A percentile compares a stretch with the other conserved stretches of the same genome.
Conservation (phyloP, 2,888 invertebrate genomes). For the Nemapogon koenigi region DNA sequence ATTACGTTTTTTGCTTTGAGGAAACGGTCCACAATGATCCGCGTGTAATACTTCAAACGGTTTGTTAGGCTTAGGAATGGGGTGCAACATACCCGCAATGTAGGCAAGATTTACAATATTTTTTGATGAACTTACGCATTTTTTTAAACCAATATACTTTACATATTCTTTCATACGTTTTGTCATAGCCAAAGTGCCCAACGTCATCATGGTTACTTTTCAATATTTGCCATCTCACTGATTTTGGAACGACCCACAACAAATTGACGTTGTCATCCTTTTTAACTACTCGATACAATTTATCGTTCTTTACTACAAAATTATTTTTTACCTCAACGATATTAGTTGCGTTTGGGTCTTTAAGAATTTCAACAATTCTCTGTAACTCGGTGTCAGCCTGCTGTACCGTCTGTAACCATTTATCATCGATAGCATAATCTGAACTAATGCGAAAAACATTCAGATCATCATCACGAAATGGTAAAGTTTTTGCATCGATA, state of each 20-base stretch:
- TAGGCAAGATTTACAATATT: conserved; percentile 16
- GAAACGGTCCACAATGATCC: conserved; percentile 17
- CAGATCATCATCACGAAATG: not conserved
- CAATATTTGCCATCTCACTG: conserved; percentile 18
- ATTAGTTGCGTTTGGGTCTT: conserved; percentile 3
- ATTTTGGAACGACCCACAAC: conserved; percentile 19
- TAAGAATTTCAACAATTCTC: conserved; percentile 7
- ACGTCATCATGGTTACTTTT: conserved; percentile 15
- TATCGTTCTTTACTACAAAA: conserved; percentile 7
- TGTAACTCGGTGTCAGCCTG: conserved; percentile 9
- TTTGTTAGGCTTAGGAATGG: conserved; percentile 11
- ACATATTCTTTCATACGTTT: conserved; percentile 12
- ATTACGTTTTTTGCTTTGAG: conserved; percentile 15
- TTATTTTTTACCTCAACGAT: conserved; percentile 12
- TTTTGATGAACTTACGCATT: conserved; percentile 17
- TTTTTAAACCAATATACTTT: conserved; percentile 17
- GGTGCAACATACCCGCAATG: conserved; percentile 14
- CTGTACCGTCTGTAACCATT: conserved; percentile 11
- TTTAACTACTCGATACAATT: conserved; percentile 6
- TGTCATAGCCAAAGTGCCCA: conserved; percentile 17
- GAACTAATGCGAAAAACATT: not conserved
- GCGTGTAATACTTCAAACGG: conserved; percentile 15
- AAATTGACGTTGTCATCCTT: conserved; percentile 2
- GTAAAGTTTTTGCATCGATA: conserved; percentile 11
- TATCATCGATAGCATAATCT: not conserved